Evolutionary conservation across 2,113 vertebrate genomes (phyloP).

Genomic region (Oncorhynchus tshawytscha): DNA sequence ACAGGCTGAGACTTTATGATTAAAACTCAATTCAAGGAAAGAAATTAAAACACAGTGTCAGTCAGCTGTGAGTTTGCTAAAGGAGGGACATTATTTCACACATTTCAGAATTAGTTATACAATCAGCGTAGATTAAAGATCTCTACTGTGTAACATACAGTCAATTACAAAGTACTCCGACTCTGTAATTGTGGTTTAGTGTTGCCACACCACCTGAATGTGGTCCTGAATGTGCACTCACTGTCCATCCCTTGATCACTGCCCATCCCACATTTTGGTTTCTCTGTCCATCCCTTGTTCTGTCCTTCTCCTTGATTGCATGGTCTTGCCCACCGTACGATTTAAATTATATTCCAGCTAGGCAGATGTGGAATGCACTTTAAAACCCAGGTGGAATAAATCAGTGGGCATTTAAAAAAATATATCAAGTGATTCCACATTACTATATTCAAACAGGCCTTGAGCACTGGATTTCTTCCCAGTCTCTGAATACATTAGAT

Average conservation of each 20-base stretch:
- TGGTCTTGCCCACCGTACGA: conserved; percentile 68
- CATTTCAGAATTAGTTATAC: too few relatives aligned
- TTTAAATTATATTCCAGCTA: conserved; percentile 80
- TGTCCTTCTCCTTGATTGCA: conserved; percentile 20
- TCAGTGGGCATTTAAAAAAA: conserved; percentile 61
- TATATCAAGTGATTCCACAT: conserved; percentile 64
- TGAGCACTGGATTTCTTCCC: conserved; percentile 28
- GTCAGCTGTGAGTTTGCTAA: too few relatives aligned
- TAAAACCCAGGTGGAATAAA: conserved; percentile 78
- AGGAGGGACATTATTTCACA: too few relatives aligned
- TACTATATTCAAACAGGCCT: conserved; percentile 58
- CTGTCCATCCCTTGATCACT: too few relatives aligned
- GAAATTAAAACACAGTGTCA: too few relatives aligned
- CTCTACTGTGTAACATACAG: too few relatives aligned
- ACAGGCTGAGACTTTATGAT: too few relatives aligned
- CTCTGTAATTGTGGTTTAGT: too few relatives aligned
- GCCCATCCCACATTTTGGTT: background rate
- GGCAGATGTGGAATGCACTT: conserved; percentile 79
- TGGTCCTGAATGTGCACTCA: too few relatives aligned
- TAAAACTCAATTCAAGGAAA: too few relatives aligned
- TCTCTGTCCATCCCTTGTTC: conserved; percentile 24
- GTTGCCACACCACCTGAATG: background rate
- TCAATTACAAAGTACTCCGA: too few relatives aligned
- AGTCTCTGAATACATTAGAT: conserved; percentile 48
- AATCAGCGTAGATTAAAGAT: too few relatives aligned